Evolutionary conservation across 2,797 vertebrate species (phyloP).

Genomic region (Streptopelia turtur): DNA sequence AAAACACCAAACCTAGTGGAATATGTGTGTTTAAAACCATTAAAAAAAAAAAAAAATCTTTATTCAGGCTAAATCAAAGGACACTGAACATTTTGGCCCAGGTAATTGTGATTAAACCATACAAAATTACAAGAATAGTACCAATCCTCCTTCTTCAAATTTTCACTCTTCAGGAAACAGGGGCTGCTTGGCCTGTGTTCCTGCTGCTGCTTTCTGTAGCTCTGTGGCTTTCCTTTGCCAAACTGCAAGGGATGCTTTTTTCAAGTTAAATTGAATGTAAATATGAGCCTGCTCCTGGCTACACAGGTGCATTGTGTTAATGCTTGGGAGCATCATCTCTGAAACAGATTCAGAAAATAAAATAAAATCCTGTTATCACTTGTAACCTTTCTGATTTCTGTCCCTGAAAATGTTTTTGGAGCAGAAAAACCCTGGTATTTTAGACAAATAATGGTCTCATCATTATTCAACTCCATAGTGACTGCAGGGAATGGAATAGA

Average conservation of each 20-base stretch:
- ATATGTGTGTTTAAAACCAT: neutral
- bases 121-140: neutral
- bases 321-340: too few relatives aligned
- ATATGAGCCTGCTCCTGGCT: too few relatives aligned
- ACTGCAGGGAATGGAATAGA: neutral
- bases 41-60: neutral
- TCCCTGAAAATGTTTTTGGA: neutral
- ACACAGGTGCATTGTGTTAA: too few relatives aligned
- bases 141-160: too few relatives aligned
- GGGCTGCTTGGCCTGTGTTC: too few relatives aligned
- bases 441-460: neutral
- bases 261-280: too few relatives aligned
- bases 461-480: neutral
- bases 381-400: neutral
- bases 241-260: too few relatives aligned
- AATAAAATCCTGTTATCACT: too few relatives aligned
- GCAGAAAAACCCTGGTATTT: neutral
- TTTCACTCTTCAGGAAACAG: too few relatives aligned
- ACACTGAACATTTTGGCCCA: neutral
- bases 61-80: slow-evolving; percentile 1
- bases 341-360: too few relatives aligned
- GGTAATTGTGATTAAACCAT: slow-evolving; percentile 44
- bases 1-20: neutral
- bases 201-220: too few relatives aligned
- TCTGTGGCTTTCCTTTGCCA: too few relatives aligned